A percentile compares a stretch with the other conserved stretches of the same genome.
Evolutionary conservation across 2,113 vertebrate species (phyloP).

Genomic region (Cololabis saira): DNA sequence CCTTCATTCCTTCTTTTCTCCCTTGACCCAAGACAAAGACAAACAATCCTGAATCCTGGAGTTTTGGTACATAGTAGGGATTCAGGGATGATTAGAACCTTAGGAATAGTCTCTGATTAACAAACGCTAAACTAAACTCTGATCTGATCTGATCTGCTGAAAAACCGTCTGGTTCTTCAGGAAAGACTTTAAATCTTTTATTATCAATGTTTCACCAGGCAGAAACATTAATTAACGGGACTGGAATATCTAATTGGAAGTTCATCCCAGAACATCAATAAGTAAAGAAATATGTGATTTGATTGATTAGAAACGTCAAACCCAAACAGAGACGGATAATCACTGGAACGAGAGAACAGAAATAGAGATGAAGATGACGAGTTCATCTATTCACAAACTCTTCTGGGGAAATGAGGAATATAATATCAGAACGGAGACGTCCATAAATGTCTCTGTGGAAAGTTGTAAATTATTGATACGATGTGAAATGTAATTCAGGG

Average conservation of each 20-base stretch:
- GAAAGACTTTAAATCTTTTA: slow-evolving; percentile 14
- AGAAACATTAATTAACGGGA: neutral
- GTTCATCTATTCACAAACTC: slow-evolving; percentile 64
- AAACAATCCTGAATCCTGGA: too few species aligned
- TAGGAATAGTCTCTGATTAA: too few species aligned
- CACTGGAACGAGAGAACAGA: slow-evolving; percentile 42
- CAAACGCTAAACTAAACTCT: too few species aligned
- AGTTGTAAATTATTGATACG: slow-evolving; percentile 61
- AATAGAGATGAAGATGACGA: slow-evolving; percentile 64
- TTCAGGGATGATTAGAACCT: too few species aligned
- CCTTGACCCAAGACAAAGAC: too few species aligned
- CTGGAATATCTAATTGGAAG: slow-evolving; percentile 27
- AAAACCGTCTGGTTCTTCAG: too few species aligned
- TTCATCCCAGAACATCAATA: slow-evolving; percentile 31
- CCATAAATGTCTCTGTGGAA: slow-evolving; percentile 29
- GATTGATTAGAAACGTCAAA: slow-evolving; percentile 64
- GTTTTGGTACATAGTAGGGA: too few species aligned
- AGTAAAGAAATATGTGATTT: slow-evolving; percentile 27
- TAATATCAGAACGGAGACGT: slow-evolving; percentile 61
- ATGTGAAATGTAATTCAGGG: slow-evolving; percentile 45
- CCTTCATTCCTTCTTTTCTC: too few species aligned
- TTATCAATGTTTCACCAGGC: neutral
- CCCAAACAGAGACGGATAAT: slow-evolving; percentile 33
- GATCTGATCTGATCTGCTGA: too few species aligned
- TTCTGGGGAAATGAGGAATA: slow-evolving; percentile 45